Percentiles rank a stretch among this genome's conserved stretches.
phyloP scores from a whole-genome alignment of 2,888 invertebrate genomes.

The Gryllus longicercus region DNA sequence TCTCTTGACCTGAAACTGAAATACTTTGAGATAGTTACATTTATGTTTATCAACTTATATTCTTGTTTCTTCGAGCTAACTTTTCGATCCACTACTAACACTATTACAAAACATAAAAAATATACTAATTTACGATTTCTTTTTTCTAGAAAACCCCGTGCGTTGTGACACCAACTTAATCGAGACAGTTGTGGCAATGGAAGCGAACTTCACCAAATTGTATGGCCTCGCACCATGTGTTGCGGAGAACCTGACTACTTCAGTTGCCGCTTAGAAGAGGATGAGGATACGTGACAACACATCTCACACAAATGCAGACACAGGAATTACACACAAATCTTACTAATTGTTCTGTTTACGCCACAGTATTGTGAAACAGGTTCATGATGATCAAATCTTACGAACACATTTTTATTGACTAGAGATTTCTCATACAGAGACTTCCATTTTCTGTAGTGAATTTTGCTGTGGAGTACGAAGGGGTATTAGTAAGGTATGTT shows the following conservation, averaged over 20 bases:
- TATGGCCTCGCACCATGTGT: slow-evolving; percentile 53
- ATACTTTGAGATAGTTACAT: not conserved
- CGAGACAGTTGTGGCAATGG: slow-evolving; percentile 66
- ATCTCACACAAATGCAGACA: not conserved
- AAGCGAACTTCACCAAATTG: slow-evolving; percentile 68
- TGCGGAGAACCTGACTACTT: not conserved
- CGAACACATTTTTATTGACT: too few species aligned
- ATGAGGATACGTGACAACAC: not conserved
- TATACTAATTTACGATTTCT: not conserved
- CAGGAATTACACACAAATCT: too few species aligned
- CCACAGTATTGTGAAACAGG: too few species aligned
- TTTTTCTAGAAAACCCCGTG: slow-evolving; percentile 73
- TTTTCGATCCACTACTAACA: not conserved
- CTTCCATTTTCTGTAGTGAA: too few species aligned
- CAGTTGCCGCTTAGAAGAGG: not conserved
- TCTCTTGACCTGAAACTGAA: too few species aligned
- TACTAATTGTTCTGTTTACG: too few species aligned
- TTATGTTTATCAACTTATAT: not conserved
- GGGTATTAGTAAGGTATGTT: too few species aligned
- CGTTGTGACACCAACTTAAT: slow-evolving; percentile 70
- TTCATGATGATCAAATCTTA: too few species aligned
- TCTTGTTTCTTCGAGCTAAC: not conserved
- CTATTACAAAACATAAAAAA: too few species aligned
- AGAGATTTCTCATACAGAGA: too few species aligned
- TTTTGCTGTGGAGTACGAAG: too few species aligned